Percentiles rank a stretch among this genome's conserved stretches.
Evolutionary conservation across 2,888 invertebrate species (phyloP).

Genomic region (Labia minor): DNA sequence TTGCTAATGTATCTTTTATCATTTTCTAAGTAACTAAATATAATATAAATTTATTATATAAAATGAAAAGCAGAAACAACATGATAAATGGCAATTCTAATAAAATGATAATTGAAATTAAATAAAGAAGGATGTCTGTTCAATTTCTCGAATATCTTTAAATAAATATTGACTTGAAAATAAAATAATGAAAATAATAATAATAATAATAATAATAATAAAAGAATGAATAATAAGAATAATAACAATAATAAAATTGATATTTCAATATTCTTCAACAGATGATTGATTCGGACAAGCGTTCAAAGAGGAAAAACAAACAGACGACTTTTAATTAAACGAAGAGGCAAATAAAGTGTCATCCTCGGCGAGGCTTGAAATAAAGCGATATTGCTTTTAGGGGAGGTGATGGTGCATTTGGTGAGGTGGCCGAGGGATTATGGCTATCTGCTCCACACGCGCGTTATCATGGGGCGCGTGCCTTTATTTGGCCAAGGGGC

Average conservation of each 20-base stretch:
- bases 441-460: neutral
- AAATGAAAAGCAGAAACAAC: too few relatives aligned
- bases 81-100: too few relatives aligned
- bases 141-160: neutral
- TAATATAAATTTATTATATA: too few relatives aligned
- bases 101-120: too few relatives aligned
- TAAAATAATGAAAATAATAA: neutral
- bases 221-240: too few relatives aligned
- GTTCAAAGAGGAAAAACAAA: neutral
- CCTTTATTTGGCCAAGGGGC: neutral
- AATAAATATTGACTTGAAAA: neutral
- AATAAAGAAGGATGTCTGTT: too few relatives aligned
- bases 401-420: neutral
- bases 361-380: neutral
- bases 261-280: neutral
- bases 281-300: neutral
- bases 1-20: too few relatives aligned
- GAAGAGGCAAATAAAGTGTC: conserved; percentile 13
- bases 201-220: neutral
- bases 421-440: neutral
- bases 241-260: neutral
- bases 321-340: neutral
- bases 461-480: conserved; percentile 8
- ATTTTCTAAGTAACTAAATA: too few relatives aligned
- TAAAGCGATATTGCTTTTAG: neutral